A percentile compares a stretch with the other conserved stretches of the same genome.
phyloP scores from a whole-genome alignment of 2,797 vertebrate species.

The Poliocrania exsul region DNA sequence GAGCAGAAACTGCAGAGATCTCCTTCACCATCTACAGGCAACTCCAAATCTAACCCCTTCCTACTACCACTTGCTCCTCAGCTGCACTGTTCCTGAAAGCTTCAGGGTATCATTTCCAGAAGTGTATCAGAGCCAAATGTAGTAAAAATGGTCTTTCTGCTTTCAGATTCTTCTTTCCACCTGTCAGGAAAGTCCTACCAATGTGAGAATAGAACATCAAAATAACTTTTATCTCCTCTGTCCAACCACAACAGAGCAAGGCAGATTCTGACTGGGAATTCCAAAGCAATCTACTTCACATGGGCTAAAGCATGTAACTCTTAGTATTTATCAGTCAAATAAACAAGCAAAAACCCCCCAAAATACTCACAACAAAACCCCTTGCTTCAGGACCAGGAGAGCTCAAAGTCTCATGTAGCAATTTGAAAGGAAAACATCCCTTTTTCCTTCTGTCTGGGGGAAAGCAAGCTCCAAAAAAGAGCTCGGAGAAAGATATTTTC shows the following conservation, averaged over 20 bases:
- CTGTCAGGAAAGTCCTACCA: neutral
- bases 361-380: neutral
- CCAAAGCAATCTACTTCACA: neutral
- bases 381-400: neutral
- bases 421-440: neutral
- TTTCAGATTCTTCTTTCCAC: neutral
- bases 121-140: neutral
- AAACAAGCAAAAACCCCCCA: fast-evolving
- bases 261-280: neutral
- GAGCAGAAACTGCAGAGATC: neutral
- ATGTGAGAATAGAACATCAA: neutral
- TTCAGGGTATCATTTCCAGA: neutral
- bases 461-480: neutral
- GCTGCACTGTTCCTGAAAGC: neutral
- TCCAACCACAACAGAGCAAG: neutral
- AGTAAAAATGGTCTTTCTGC: neutral
- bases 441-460: neutral
- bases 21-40: neutral
- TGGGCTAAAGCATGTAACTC: neutral
- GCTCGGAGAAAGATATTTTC: neutral
- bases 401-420: neutral
- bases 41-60: neutral
- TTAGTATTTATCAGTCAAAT: neutral
- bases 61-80: neutral
- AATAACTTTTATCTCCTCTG: neutral